Percentiles rank a stretch among this genome's conserved stretches.
Conservation (phyloP, 2,888 invertebrate genomes). For the Bembecia ichneumoniformis region DNA sequence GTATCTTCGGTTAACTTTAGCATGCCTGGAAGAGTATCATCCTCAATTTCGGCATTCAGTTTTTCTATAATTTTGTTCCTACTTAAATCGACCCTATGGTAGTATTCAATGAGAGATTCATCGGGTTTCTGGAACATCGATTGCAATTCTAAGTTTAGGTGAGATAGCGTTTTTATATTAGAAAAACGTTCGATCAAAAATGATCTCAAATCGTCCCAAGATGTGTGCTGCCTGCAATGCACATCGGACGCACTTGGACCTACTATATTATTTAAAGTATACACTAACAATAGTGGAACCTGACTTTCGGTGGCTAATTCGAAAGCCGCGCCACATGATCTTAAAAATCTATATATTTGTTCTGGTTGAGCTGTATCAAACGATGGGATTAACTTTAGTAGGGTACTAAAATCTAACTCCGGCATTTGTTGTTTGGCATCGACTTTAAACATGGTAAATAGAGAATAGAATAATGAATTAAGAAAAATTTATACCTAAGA, state of each 20-base stretch:
- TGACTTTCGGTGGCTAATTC: background rate
- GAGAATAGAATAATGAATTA: background rate
- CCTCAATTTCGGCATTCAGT: slow-evolving; percentile 11
- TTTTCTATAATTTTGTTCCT: slow-evolving; percentile 20
- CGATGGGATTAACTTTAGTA: background rate
- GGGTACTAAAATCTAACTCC: background rate
- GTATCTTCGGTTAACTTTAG: slow-evolving; percentile 14
- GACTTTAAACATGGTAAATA: background rate
- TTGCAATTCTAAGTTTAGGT: slow-evolving; percentile 3
- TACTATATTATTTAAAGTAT: background rate
- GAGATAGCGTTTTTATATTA: slow-evolving; percentile 3
- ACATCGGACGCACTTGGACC: background rate
- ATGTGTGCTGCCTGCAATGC: background rate
- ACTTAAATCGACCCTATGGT: slow-evolving; percentile 4
- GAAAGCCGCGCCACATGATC: slow-evolving; percentile 2
- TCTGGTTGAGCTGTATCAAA: background rate
- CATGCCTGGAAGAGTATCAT: slow-evolving; percentile 11
- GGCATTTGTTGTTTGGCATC: background rate
- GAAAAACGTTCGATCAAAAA: slow-evolving; percentile 4
- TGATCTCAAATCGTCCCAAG: background rate
- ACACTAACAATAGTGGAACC: background rate
- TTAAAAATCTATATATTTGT: slow-evolving; percentile 3
- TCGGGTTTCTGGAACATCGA: slow-evolving; percentile 5
- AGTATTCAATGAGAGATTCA: slow-evolving; percentile 4
- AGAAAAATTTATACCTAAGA: background rate